Percentiles rank a stretch among this genome's conserved stretches.
Evolutionary conservation across 2,797 vertebrate genomes (phyloP).

Genomic region (Telmatherina bonti): DNA sequence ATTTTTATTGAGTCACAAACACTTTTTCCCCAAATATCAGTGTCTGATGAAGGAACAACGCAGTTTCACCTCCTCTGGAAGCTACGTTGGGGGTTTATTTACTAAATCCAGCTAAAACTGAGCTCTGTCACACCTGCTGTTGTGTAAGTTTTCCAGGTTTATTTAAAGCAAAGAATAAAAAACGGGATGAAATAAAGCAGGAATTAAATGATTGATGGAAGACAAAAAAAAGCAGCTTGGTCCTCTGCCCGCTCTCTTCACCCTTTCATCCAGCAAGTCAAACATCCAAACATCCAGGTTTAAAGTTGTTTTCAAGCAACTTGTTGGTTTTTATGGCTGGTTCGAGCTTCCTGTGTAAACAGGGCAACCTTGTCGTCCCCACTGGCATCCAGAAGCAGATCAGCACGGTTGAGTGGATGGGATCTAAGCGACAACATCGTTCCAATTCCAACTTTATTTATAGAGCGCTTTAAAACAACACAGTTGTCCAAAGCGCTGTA

Average conservation of each 20-base stretch:
- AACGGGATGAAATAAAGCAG: not conserved
- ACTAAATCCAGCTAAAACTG: no score
- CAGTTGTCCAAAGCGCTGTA: no score
- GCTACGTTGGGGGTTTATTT: no score
- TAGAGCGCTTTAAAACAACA: no score
- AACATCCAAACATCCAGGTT: slow-evolving; percentile 5
- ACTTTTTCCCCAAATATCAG: no score
- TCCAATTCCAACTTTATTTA: no score
- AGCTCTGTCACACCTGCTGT: no score
- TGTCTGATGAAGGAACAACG: no score
- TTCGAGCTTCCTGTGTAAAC: slow-evolving; percentile 7
- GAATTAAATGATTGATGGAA: slow-evolving; percentile 17
- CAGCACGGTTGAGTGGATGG: slow-evolving; percentile 14
- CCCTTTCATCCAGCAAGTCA: slow-evolving; percentile 27
- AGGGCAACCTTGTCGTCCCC: slow-evolving; percentile 26
- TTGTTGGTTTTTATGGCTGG: not conserved
- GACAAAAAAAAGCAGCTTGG: slow-evolving; percentile 4
- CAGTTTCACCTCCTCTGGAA: no score
- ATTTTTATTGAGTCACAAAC: no score
- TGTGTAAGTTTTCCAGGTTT: no score
- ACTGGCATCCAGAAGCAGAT: slow-evolving; percentile 35
- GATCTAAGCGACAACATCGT: not conserved
- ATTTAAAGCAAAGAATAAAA: no score
- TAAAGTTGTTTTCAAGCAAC: slow-evolving; percentile 38
- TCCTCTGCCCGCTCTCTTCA: not conserved